Conservation (phyloP, 92 coral and sea anemone species). For the Meandrina meandrites region DNA sequence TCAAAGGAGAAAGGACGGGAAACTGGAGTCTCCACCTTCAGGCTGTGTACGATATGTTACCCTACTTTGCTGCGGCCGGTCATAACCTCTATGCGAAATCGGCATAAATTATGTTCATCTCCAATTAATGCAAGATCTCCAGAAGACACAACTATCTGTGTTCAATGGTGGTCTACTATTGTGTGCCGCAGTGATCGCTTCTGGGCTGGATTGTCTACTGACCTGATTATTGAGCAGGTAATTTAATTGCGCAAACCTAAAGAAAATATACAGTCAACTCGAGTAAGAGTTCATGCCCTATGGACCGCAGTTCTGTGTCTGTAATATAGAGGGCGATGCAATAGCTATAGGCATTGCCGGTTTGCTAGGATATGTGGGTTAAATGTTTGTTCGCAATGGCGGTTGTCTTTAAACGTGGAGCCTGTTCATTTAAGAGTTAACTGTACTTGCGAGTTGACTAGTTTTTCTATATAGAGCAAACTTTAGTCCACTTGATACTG, state of each 20-base stretch:
- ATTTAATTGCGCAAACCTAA: slow-evolving; percentile 44
- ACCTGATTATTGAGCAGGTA: slow-evolving; percentile 67
- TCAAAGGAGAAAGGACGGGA: too few species aligned
- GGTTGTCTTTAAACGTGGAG: slow-evolving; percentile 35
- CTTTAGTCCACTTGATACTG: slow-evolving; percentile 14
- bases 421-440: too few species aligned
- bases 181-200: slow-evolving; percentile 62
- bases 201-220: slow-evolving; percentile 70
- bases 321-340: too few species aligned
- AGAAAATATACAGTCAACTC: slow-evolving; percentile 48
- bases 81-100: slow-evolving; percentile 51
- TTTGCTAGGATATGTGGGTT: too few species aligned
- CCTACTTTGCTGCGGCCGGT: slow-evolving; percentile 65
- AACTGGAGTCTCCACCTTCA: slow-evolving; percentile 65
- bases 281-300: slow-evolving; percentile 52
- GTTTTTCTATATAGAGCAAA: neutral
- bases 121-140: slow-evolving; percentile 47
- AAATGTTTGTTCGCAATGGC: slow-evolving; percentile 35
- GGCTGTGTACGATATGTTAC: slow-evolving; percentile 46
- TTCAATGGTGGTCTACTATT: slow-evolving; percentile 38
- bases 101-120: slow-evolving; percentile 27
- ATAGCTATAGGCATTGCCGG: too few species aligned
- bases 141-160: slow-evolving; percentile 24
- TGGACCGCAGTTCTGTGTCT: too few species aligned
- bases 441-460: too few species aligned